Percentiles rank a stretch among this genome's conserved stretches.
Evolutionary conservation across 92 coral and sea anemone genomes (phyloP).

Genomic region (Paragorgia papillata): DNA sequence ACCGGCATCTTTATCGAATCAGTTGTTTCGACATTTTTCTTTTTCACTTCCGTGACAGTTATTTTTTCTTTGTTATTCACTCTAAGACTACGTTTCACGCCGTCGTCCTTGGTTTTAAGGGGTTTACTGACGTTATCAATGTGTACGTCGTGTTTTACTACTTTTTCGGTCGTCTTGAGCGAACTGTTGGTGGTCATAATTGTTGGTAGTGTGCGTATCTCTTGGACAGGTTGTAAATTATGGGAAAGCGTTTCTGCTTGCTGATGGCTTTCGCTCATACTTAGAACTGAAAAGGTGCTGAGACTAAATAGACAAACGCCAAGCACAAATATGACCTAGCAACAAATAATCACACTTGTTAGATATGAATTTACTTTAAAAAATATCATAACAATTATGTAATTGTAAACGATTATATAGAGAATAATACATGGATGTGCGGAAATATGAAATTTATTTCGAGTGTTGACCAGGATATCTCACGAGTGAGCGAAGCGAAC

Average conservation of each 20-base stretch:
- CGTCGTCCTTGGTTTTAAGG: not conserved
- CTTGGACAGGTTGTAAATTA: not conserved
- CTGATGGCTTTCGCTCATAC: slow-evolving; percentile 27
- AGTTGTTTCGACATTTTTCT: not conserved
- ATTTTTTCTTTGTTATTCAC: not conserved
- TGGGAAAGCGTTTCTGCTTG: not conserved
- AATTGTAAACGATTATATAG: too few relatives aligned
- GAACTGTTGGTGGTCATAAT: not conserved
- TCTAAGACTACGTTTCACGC: not conserved
- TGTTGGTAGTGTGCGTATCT: not conserved
- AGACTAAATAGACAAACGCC: slow-evolving; percentile 16
- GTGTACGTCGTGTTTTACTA: not conserved
- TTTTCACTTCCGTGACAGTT: not conserved
- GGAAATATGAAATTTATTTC: too few relatives aligned
- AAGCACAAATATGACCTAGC: slow-evolving; percentile 4
- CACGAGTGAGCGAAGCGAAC: too few relatives aligned
- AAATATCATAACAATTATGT: too few relatives aligned
- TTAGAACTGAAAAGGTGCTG: slow-evolving; percentile 35
- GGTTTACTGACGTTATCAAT: not conserved
- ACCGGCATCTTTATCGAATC: slow-evolving; percentile 42
- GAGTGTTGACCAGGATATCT: too few relatives aligned
- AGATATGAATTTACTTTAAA: too few relatives aligned
- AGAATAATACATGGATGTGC: too few relatives aligned
- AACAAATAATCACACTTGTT: not conserved
- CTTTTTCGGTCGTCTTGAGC: not conserved